Evolutionary conservation across 2,888 invertebrate genomes (phyloP), one percentile per base, ranked within the genome.

Genomic region (Limnephilus marmoratus): DNA sequence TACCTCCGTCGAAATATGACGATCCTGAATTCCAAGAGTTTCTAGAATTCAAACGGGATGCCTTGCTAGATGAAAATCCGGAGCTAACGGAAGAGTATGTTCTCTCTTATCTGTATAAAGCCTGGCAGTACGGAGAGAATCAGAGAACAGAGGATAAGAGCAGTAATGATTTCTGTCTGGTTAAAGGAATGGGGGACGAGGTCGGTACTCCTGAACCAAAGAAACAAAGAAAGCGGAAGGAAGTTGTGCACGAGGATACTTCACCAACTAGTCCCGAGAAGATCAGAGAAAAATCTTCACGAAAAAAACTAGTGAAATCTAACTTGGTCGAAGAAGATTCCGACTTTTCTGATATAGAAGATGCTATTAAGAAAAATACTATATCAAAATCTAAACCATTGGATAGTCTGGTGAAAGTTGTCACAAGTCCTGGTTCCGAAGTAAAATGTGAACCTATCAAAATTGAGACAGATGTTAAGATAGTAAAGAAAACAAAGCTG

Each of bases 51-150:
- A 95, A 95, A 94, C 96, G 95, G 94, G 96, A 96, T 94, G 94
- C 94, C 37, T 94, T 96, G 18, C 95, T 96, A 90, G 96, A 96
- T 87, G 95, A 96, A 93, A 95, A 96, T 94, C 96, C 97, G 1
- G 95, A 96, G 85, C 94, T 96, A 13, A 95, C 95, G 0, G 95
- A 95, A 83, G 94, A 95, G 0, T 96, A 96, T 94, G 95, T 96
- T 12, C 94, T 95, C 80, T 94, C 94, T 13, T 96, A 96, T 94
- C 94, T 96, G 83, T 95, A 95, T 83, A 96, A 96, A 94, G 95
- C 95, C 9, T 96, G 96, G 96, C 94, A 95, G 45, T 96, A 96
- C 53, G 95, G 95, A 94, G 95, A 96, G 88, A 95, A 94, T 90
- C 94, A 94, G 91, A 96, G 95, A 93, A 94, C 95, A 34, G 95